Base-by-base conservation (phyloP, 2,113 vertebrate species). In the Lophius piscatorius region DNA sequence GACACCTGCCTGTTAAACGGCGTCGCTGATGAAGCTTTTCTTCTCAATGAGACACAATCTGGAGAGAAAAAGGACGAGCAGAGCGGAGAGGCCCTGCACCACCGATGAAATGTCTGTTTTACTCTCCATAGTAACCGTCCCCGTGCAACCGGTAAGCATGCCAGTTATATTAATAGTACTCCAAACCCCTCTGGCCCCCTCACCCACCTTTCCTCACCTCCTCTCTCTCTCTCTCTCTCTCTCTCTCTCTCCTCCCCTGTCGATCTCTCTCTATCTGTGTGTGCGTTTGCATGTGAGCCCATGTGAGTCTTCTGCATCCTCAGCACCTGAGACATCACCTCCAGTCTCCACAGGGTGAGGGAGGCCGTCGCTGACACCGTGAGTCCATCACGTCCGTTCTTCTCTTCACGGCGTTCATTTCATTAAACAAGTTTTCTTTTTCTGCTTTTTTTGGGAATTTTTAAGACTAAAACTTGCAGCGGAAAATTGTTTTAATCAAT, bases 141-240 rank as follows among this genome's bases (percentile, higher is more conserved):
- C 90, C 70, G 75, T 73, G 85, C 84, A 91, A 91, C 88, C 33
- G 23, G 23, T 36, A 26, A 50, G 68, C 76, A 69, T 54, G 55
- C 61, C 74, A 42, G 76, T 79, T 82, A 69, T 79, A 72, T 46
- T 78, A 54, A 59, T 76, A 68, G 63, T 76, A 70, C 56, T 75
- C 70, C 74, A 51, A 52, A 57, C 48, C 65, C 67, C 54, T 63
- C 57, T 46, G 65, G 20, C 69, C 74, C 70, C 62, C 31, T 76
- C 65, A 62, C 58, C 55, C 21, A 69, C 13, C 63, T 80, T 62
- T 39, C 50, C 52, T 81, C 65, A 59, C n/a, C 65, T 41, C 61
- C 70, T 63, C 55, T 29, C 28, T 76, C 63, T 24, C 48, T 68
- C 69, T 26, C 63, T 47, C 26, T 61, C 63, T 23, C 54, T 50